Evolutionary conservation across 2,888 invertebrate species (phyloP).

Genomic region (Hypomecis atomaria): DNA sequence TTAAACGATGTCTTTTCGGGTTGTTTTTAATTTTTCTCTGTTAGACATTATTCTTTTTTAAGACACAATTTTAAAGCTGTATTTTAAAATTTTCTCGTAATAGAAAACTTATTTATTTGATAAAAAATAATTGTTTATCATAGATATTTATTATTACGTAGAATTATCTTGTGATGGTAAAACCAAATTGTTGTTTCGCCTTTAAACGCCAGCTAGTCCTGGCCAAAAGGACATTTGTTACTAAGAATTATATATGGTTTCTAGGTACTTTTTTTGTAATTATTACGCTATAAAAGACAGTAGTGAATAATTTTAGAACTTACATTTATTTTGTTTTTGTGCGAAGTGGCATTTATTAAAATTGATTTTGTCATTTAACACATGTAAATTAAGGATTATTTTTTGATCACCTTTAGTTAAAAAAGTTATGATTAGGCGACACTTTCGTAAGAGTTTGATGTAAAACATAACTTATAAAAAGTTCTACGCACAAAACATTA

Average conservation of each 20-base stretch:
- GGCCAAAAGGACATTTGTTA: constrained; percentile 4
- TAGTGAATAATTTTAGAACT: constrained; percentile 35
- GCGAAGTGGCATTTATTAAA: constrained; percentile 50
- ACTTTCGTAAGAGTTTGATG: constrained; percentile 20
- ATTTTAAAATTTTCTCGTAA: background rate
- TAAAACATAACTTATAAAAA: no score
- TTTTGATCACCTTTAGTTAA: constrained; percentile 13
- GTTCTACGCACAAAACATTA: no score
- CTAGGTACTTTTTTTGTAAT: constrained; percentile 7
- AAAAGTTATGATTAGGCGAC: constrained; percentile 14
- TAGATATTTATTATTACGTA: background rate
- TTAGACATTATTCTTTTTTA: background rate
- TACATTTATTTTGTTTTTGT: constrained; percentile 32
- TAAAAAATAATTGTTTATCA: background rate
- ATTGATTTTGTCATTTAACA: constrained; percentile 41
- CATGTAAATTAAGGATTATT: constrained; percentile 24
- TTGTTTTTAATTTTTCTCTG: constrained; percentile 36
- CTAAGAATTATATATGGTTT: constrained; percentile 13
- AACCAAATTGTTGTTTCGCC: constrained; percentile 15
- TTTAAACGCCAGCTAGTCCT: constrained; percentile 10
- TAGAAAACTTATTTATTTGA: background rate
- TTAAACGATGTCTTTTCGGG: constrained; percentile 45
- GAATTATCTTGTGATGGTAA: constrained; percentile 12
- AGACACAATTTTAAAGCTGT: no score
- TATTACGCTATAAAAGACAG: constrained; percentile 44